Conservation (phyloP, 2,113 vertebrate species). For the Glareola pratincola region DNA sequence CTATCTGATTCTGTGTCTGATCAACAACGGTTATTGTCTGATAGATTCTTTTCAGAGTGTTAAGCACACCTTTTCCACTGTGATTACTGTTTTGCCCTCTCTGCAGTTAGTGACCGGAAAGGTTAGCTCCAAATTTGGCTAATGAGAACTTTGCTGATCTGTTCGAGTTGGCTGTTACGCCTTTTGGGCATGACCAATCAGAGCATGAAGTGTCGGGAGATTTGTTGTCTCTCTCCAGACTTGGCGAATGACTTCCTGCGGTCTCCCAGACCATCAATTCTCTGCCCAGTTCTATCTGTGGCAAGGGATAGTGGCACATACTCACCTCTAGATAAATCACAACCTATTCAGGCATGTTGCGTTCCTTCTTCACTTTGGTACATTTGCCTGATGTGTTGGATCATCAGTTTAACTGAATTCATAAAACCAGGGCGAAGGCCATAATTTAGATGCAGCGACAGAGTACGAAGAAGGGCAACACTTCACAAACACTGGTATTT, state of each 20-base stretch:
- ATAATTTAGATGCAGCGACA: neutral
- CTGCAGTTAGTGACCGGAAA: neutral
- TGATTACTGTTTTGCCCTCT: constrained; percentile 32
- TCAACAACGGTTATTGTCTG: neutral
- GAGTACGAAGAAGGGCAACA: neutral
- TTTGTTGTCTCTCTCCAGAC: constrained; percentile 2
- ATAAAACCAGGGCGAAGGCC: neutral
- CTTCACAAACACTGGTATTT: neutral
- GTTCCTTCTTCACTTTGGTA: neutral
- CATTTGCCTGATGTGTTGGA: neutral
- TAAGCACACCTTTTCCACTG: constrained; percentile 21
- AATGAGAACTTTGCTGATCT: constrained; percentile 62
- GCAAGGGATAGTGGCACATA: neutral
- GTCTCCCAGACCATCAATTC: neutral
- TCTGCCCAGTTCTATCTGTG: neutral
- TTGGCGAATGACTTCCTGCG: neutral
- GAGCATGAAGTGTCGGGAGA: constrained; percentile 31
- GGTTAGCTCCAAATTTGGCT: constrained; percentile 25
- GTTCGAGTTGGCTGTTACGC: constrained; percentile 12
- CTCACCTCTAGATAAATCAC: neutral
- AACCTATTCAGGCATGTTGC: neutral
- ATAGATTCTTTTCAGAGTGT: neutral
- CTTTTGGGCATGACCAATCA: constrained; percentile 46
- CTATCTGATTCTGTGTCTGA: neutral
- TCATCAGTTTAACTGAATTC: neutral